A percentile compares a stretch with the other conserved stretches of the same genome.
Conservation (phyloP, 2,888 invertebrate species). For the Leucania comma region DNA sequence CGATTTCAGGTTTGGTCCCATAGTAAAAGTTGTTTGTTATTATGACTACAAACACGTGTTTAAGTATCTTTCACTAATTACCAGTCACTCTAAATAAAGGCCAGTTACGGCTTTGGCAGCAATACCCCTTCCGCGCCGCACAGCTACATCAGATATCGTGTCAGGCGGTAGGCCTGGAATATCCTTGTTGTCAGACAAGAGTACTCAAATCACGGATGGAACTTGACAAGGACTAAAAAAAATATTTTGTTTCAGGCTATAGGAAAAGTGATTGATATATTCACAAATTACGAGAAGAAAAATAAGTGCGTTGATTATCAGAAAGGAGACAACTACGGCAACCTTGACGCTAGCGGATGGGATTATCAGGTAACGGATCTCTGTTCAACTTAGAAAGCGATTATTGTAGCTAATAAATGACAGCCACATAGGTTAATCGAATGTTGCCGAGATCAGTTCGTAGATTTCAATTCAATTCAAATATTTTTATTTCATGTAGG, state of each 20-base stretch:
- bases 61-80: no score
- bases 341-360: constrained; percentile 94
- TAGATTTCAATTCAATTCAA: no score
- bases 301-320: constrained; percentile 92
- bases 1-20: no score
- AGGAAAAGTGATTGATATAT: constrained; percentile 93
- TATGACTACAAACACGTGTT: no score
- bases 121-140: not conserved
- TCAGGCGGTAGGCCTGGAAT: not conserved
- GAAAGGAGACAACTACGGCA: constrained; percentile 88
- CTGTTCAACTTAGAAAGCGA: no score
- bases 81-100: no score
- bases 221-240: not conserved
- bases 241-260: constrained; percentile 86
- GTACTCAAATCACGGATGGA: not conserved
- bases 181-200: not conserved
- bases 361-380: constrained; percentile 93
- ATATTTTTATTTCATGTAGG: no score
- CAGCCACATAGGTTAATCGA: no score
- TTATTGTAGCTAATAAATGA: no score
- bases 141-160: no score
- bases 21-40: no score
- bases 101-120: not conserved
- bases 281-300: constrained; percentile 95
- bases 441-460: no score